A percentile compares a stretch with the other conserved stretches of the same genome.
Evolutionary conservation across 2,797 vertebrate species (phyloP).

Genomic region (Dromococcyx pavoninus): DNA sequence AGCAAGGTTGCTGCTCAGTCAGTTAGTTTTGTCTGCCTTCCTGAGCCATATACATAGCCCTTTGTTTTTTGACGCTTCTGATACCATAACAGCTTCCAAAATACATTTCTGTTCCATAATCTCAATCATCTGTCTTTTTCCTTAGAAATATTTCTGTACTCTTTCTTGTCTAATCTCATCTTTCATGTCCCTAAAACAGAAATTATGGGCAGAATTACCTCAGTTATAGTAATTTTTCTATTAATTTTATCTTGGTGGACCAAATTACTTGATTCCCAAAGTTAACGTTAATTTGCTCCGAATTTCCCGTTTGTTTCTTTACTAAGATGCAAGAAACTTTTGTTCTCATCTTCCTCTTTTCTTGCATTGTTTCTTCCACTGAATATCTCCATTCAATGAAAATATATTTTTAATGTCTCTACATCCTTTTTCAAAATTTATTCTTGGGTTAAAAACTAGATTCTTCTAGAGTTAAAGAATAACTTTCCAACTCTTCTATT

Average conservation of each 20-base stretch:
- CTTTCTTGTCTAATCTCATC: neutral
- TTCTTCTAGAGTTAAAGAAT: neutral
- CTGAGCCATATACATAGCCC: neutral
- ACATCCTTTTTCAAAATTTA: neutral
- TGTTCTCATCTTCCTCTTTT: neutral
- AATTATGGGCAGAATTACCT: neutral
- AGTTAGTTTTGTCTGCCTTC: neutral
- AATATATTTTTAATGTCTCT: neutral
- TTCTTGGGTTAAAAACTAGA: neutral
- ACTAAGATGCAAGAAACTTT: neutral
- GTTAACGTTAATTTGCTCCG: neutral
- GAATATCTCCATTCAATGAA: neutral
- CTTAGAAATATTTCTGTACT: neutral
- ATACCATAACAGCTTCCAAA: neutral
- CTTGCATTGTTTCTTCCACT: neutral
- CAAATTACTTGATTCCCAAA: neutral
- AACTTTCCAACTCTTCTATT: neutral
- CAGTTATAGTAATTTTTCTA: neutral
- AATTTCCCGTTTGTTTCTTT: neutral
- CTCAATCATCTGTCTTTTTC: neutral
- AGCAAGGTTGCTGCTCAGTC: neutral
- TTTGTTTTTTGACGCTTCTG: neutral
- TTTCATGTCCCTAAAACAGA: neutral
- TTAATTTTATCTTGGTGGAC: neutral
- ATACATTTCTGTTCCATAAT: neutral